A percentile compares a stretch with the other conserved stretches of the same genome.
Evolutionary conservation across 2,113 vertebrate genomes (phyloP).

Genomic region (Oryzias melastigma): DNA sequence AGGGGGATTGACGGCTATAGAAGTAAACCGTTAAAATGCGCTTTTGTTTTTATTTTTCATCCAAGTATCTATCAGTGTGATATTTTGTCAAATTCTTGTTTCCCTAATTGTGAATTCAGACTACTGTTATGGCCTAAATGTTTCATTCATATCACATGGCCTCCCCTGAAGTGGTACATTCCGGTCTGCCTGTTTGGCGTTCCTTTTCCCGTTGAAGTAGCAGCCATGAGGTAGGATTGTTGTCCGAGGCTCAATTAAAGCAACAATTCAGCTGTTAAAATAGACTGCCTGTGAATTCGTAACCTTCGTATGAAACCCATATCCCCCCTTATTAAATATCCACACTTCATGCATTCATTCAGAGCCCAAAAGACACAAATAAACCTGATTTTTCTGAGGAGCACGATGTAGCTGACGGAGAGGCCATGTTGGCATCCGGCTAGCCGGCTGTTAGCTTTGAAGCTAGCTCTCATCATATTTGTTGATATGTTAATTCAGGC

Average conservation of each 20-base stretch:
- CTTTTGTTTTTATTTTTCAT: rapidly evolving
- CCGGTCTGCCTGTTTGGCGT: conserved; percentile 33
- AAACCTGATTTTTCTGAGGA: not conserved
- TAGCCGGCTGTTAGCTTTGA: conserved; percentile 14
- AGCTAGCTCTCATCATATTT: not conserved
- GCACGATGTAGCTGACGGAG: conserved; percentile 44
- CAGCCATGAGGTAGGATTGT: conserved; percentile 79
- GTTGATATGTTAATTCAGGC: too few species aligned
- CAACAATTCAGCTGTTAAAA: conserved; percentile 21
- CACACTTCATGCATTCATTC: rapidly evolving
- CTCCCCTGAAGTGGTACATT: conserved; percentile 70
- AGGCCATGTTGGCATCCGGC: conserved; percentile 64
- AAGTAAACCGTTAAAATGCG: too few species aligned
- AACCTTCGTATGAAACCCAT: rapidly evolving
- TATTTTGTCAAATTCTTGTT: not conserved
- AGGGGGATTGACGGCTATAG: not conserved
- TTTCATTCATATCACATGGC: conserved; percentile 23
- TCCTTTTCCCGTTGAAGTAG: conserved; percentile 77
- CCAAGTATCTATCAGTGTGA: rapidly evolving
- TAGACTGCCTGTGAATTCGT: rapidly evolving
- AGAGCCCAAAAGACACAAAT: not conserved
- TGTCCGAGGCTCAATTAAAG: conserved; percentile 11
- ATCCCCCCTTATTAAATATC: rapidly evolving
- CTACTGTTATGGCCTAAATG: rapidly evolving
- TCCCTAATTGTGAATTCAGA: rapidly evolving